A percentile compares a stretch with the other conserved stretches of the same genome.
phyloP scores from a whole-genome alignment of 2,888 invertebrate species.

The Malacosoma neustria region DNA sequence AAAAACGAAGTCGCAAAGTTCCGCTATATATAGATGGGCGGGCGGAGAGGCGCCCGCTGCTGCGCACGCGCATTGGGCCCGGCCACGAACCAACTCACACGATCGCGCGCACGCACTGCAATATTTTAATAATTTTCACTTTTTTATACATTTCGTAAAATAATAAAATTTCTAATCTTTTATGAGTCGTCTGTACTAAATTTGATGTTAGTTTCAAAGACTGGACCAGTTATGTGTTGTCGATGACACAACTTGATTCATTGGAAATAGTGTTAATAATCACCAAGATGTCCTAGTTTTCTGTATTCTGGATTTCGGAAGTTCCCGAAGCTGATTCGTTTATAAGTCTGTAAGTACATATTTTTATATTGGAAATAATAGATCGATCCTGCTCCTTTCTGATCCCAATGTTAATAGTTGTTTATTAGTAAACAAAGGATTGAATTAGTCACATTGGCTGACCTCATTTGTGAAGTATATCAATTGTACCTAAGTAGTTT shows the following conservation, averaged over 20 bases:
- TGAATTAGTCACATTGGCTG: neutral
- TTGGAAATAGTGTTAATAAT: conserved; percentile 2
- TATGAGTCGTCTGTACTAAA: too few species aligned
- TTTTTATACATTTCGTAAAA: neutral
- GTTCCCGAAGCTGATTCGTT: conserved; percentile 30
- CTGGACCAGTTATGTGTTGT: too few species aligned
- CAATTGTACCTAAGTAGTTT: neutral
- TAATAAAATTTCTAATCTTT: too few species aligned
- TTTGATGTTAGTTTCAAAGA: too few species aligned
- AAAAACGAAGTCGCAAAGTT: conserved; percentile 68
- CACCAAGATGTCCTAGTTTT: conserved; percentile 33
- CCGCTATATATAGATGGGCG: conserved; percentile 64
- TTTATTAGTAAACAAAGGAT: neutral
- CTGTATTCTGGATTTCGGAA: conserved; percentile 18
- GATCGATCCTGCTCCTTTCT: too few species aligned
- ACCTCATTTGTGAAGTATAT: neutral
- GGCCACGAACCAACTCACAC: conserved; percentile 48
- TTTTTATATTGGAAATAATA: too few species aligned
- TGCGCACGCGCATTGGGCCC: conserved; percentile 18
- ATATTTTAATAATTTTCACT: neutral
- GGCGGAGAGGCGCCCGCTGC: conserved; percentile 37
- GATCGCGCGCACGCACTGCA: conserved; percentile 15
- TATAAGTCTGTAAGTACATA: conserved; percentile 40
- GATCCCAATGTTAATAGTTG: too few species aligned
- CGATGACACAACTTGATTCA: conserved; percentile 12